Conservation (phyloP, 2,797 vertebrate species). For the Anisognathus igniventris region DNA sequence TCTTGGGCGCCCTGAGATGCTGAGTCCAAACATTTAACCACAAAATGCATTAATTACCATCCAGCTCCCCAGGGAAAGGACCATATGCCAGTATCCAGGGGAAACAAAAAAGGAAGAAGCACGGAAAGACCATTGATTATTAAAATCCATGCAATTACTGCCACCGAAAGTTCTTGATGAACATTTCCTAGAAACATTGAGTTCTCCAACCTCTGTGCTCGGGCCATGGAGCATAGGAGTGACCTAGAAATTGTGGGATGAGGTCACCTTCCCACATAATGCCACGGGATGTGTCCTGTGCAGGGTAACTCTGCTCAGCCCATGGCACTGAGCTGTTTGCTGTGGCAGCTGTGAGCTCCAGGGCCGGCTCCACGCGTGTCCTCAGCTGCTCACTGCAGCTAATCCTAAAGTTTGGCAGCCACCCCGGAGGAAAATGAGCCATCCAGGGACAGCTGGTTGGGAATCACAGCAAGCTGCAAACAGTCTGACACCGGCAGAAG, state of each 20-base stretch:
- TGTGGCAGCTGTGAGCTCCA: neutral
- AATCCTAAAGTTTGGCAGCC: neutral
- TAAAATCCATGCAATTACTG: neutral
- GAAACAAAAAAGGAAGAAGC: neutral
- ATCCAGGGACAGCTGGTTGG: slow-evolving; percentile 46
- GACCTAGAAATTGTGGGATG: neutral
- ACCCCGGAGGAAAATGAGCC: neutral
- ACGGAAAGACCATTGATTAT: neutral
- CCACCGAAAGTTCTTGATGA: neutral
- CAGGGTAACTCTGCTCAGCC: neutral
- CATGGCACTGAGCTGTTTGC: neutral
- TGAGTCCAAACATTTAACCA: slow-evolving; percentile 40
- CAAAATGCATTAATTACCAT: slow-evolving; percentile 44
- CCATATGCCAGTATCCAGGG: neutral
- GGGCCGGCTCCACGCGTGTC: neutral
- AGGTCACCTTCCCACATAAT: neutral
- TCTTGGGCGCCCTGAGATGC: neutral
- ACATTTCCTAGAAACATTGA: neutral
- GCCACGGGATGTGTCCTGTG: neutral
- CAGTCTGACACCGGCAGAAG: slow-evolving; percentile 20
- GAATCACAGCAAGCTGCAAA: neutral
- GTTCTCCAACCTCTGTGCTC: neutral
- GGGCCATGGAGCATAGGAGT: neutral
- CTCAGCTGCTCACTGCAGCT: slow-evolving; percentile 15
- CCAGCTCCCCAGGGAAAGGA: neutral